Evolutionary conservation across 2,113 vertebrate genomes (phyloP), one percentile per base, ranked within the genome.

Genomic region (Lophochroa leadbeateri): DNA sequence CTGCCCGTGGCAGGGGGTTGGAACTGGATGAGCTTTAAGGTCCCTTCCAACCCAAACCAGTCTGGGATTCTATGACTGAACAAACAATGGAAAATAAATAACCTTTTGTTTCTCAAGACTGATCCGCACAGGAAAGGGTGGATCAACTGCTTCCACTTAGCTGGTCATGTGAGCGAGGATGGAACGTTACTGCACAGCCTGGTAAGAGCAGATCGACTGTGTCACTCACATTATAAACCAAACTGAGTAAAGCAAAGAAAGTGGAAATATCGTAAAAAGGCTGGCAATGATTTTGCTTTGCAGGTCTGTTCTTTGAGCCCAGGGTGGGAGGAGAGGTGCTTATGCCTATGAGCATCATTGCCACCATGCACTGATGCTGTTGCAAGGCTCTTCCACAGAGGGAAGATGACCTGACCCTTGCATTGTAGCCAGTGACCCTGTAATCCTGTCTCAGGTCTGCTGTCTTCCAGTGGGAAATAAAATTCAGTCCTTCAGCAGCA

Each of bases 131-230:
- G 60, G 63, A 23, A 18, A 55, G 35, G 49, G 20, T 5, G 20
- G 20, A 47, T 55, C 5, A 17, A 41, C 9, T 79, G 33, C n/a
- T 44, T 72, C 43, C 27, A 50, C 29, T 10, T 23, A 39, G 49
- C 35, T 50, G 50, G 37, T 67, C 6, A 0, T 9, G 13, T 25
- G 20, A 60, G 68, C 4, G 11, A 53, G 57, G 67, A 31, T 1
- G 15, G 27, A 60, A n/a, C 21, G 15, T 64, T 28, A 6, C 17
- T 43, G 25, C 39, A 17, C 27, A 85, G 43, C 18, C 43, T 11
- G 2, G 14, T n/a, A 29, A 78, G 74, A n/a, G 33, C 58, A 57
- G 33, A 20, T 41, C 0, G 1, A 33, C 37, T 1, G 2, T n/a
- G 43, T 14, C 31, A 43, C 43, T 25, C n/a, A 15, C 10, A 1